Evolutionary conservation across 2,113 vertebrate genomes (phyloP), one percentile per base, ranked within the genome.

Genomic region (Heterocephalus glaber): DNA sequence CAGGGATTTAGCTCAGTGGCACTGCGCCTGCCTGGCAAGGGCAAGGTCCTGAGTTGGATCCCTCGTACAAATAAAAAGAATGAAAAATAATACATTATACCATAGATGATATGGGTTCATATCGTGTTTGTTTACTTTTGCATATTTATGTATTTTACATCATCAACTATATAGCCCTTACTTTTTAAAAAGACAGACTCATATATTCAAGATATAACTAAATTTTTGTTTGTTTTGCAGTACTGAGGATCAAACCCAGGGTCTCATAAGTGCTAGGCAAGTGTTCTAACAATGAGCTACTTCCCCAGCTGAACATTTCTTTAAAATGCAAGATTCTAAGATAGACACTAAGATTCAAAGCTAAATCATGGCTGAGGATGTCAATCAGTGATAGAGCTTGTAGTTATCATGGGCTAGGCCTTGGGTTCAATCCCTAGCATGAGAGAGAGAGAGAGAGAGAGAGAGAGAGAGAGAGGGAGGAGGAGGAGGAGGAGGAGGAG

Each of bases 151-250:
- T 77, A 30, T 66, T 89, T 83, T 76, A 2, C 26, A 58, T 65
- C 7, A 33, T 89, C 61, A 76, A 13, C 49, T 63, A 58, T 54
- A 87, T 83, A 92, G 47, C 22, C 13, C 76, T 54, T 93, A 24
- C 12, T 72, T 87, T 95, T 94, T 63, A 44, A 22, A 88, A 94
- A 56, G 52, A 70, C 0, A 63, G 44, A 49, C 65, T 90, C 81
- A 81, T 88, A 76, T 94, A 72, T 83, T 80, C n/a, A 86, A 84
- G 63, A 83, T 41, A 70, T 54, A 91, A 49, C 28, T 77, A 49
- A 33, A 49, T 16, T 47, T 76, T 76, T 49, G 6, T 49, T 77
- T 76, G 74, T 30, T 76, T 49, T 49, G 74, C 3, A 33, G 28
- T 33, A 49, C 44, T 33, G 26, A 33, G 28, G 74, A 5, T 49